Base-by-base conservation (phyloP, 37 sponge, comb jelly and placozoan species). In the Geodia barretti region DNA sequence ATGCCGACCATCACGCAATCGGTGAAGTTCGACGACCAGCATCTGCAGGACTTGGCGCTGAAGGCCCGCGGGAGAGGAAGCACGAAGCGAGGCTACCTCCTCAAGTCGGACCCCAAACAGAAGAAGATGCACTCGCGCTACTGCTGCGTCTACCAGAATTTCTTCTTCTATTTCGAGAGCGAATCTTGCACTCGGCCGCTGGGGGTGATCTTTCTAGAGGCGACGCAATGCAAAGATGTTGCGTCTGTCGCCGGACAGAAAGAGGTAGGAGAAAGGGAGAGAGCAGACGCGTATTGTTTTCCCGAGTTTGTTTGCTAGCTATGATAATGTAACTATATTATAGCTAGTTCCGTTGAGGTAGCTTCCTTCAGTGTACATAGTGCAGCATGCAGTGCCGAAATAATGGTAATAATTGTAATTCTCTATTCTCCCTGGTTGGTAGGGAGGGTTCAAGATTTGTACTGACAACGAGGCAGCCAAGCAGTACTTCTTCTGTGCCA, bases 121-220 rank as follows among this genome's bases (percentile, higher is more conserved):
- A 76, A 82, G 73, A 76, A 40, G 26, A 14, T 69, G 72, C 33
- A 67, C 11, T 39, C 72, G 25, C 70, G 83, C 73, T 88, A 84
- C 84, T 88, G 89, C 59, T 83, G 78, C 79, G 24, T 88, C n/a
- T 78, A 79, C n/a, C 68, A 65, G 19, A 88, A 83, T 41, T 47
- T 83, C 26, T 41, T 88, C 41, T 88, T 88, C 60, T 83, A 83
- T 60, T 88, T 77, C 42, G 89, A 88, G 41, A 74, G 76, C 26
- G 89, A 83, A 60, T 41, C 68, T 7, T 26, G 58, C 41, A 41
- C 79, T 67, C 76, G 77, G 11, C 89, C 89, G 0, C 39, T 72
- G 28, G 83, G 84, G 11, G 74, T 83, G 0, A 39, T 88, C 28
- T 72, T 88, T 3, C 79, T 88, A 59, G 89, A 88, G 68, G 79